These are phyloP conservation scores for Pitta sordida DNA, from an alignment of 2,113 vertebrate species.

Conservation along the genomic window DNA sequence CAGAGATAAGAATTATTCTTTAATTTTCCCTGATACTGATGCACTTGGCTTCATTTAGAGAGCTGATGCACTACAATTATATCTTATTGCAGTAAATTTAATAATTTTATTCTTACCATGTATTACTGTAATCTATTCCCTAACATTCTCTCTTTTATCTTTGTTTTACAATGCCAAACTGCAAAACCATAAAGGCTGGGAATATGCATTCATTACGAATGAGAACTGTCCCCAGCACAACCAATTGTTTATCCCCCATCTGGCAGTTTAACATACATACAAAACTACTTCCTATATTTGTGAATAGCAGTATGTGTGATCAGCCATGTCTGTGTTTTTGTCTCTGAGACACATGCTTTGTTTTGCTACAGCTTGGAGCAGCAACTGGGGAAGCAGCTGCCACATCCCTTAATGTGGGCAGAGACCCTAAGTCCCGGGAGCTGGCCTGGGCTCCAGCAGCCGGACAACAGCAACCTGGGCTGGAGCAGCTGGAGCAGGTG, in stretches of 20 bases:
- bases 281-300: not conserved
- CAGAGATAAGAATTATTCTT: not conserved
- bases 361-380: not conserved
- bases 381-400: not conserved
- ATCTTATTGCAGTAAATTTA: not conserved
- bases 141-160: not conserved
- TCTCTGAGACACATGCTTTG: fast-evolving
- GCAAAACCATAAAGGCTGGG: not conserved
- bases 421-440: not conserved
- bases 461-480: not conserved
- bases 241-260: not conserved
- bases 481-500: not conserved
- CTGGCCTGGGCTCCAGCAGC: not conserved
- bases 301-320: not conserved
- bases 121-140: not conserved
- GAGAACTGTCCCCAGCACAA: not conserved
- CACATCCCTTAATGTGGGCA: not conserved
- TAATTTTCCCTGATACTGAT: not conserved
- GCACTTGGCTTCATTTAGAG: not conserved
- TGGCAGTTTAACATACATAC: not conserved
- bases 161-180: not conserved
- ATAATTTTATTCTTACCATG: not conserved
- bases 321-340: not conserved
- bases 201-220: not conserved
- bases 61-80: not conserved